Percentiles rank a stretch among this genome's conserved stretches.
These are phyloP conservation scores for Centrocercus urophasianus DNA, from an alignment of 2,113 vertebrate species.

Conservation along the genomic window DNA sequence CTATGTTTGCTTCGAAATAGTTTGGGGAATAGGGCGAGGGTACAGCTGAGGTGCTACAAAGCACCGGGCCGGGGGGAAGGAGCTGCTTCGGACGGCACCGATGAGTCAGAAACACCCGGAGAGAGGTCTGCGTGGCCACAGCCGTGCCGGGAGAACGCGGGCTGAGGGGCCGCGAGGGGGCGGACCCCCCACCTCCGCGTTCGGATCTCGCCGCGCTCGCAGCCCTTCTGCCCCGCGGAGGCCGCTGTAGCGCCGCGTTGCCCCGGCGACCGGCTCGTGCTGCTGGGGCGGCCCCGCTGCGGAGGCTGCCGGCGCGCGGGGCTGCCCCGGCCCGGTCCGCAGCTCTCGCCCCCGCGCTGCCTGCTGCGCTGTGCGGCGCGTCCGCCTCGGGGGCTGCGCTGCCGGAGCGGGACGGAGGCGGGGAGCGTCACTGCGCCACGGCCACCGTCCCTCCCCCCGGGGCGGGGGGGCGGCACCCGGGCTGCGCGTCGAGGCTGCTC, in stretches of 20 bases:
- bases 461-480: too few species aligned
- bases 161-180: neutral
- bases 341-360: too few species aligned
- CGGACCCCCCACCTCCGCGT: neutral
- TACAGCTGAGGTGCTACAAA: rapidly evolving
- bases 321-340: too few species aligned
- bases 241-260: conserved; percentile 63
- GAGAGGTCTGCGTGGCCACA: neutral
- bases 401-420: too few species aligned
- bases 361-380: too few species aligned
- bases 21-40: rapidly evolving
- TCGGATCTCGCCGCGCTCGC: neutral
- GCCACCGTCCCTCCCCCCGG: too few species aligned
- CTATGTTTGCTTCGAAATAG: too few species aligned
- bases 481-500: too few species aligned
- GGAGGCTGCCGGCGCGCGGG: too few species aligned
- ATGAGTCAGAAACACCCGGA: rapidly evolving
- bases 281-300: neutral
- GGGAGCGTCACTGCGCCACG: too few species aligned
- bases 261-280: conserved; percentile 69
- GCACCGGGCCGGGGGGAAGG: too few species aligned
- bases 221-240: neutral
- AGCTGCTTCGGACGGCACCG: neutral
- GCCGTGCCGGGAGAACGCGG: neutral
- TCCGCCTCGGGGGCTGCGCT: too few species aligned